phyloP scores from a whole-genome alignment of 2,797 vertebrate genomes.

The Aplochiton taeniatus region DNA sequence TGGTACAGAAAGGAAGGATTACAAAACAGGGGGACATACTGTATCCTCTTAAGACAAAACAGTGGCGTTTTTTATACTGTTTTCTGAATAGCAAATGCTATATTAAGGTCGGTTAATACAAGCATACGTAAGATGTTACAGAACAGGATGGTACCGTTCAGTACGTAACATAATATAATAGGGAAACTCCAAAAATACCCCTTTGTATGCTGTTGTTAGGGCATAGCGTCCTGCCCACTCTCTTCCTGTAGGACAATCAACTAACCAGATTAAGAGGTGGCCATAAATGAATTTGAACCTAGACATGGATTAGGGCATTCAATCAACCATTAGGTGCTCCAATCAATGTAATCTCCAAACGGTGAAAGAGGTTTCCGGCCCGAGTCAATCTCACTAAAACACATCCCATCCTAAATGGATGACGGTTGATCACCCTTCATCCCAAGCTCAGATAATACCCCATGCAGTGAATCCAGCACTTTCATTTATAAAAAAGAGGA shows the following conservation, averaged over 20 bases:
- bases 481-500: neutral
- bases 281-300: constrained; percentile 13
- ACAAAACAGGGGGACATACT: neutral
- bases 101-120: too few species aligned
- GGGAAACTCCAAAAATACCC: constrained; percentile 1
- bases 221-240: too few species aligned
- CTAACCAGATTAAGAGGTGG: constrained; percentile 28
- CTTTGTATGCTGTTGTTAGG: constrained; percentile 22
- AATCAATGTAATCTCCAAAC: constrained; percentile 1
- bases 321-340: constrained; percentile 7
- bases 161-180: too few species aligned
- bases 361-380: neutral
- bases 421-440: constrained; percentile 11
- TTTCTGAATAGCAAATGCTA: too few species aligned
- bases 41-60: too few species aligned
- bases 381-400: constrained; percentile 9
- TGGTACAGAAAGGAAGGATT: neutral
- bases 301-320: constrained; percentile 8
- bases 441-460: constrained; percentile 7
- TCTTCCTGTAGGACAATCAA: constrained; percentile 10
- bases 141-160: too few species aligned
- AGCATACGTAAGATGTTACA: too few species aligned
- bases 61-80: too few species aligned
- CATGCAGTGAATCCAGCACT: neutral
- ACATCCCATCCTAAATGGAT: constrained; percentile 1